Percentiles rank a stretch among this genome's conserved stretches.
Evolutionary conservation across 1,140 invertebrate genomes (phyloP).

Genomic region (Zophobas atratus): DNA sequence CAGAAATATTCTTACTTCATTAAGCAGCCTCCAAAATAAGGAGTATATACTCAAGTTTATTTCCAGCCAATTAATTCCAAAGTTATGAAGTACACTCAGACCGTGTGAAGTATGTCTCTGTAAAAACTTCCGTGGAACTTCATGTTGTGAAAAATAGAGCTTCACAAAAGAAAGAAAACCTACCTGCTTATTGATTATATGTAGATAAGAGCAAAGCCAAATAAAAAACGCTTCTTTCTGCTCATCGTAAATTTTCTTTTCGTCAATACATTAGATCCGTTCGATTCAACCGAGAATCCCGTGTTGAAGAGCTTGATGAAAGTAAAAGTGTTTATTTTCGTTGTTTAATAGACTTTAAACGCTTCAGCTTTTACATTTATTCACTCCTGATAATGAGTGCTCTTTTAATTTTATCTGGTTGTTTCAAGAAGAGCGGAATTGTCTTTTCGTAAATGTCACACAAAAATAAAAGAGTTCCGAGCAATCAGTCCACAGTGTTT

Average conservation of each 20-base stretch:
- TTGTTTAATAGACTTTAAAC: slow-evolving; percentile 25
- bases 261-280: neutral
- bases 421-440: neutral
- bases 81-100: too few species aligned
- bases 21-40: too few species aligned
- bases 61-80: too few species aligned
- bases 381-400: neutral
- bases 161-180: neutral
- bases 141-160: too few species aligned
- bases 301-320: slow-evolving; percentile 20
- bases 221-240: slow-evolving; percentile 10
- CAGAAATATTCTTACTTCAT: too few species aligned
- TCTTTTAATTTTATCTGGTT: slow-evolving; percentile 4
- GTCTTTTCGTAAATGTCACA: neutral
- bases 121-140: too few species aligned
- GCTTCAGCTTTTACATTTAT: neutral
- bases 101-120: too few species aligned
- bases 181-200: neutral
- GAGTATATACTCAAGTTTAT: too few species aligned
- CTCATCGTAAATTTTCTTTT: slow-evolving; percentile 1
- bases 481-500: too few species aligned
- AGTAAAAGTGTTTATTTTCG: slow-evolving; percentile 40
- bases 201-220: slow-evolving; percentile 16
- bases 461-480: neutral
- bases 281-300: slow-evolving; percentile 5